Conservation (phyloP, 2,888 invertebrate species). For the Diarsia mendica region DNA sequence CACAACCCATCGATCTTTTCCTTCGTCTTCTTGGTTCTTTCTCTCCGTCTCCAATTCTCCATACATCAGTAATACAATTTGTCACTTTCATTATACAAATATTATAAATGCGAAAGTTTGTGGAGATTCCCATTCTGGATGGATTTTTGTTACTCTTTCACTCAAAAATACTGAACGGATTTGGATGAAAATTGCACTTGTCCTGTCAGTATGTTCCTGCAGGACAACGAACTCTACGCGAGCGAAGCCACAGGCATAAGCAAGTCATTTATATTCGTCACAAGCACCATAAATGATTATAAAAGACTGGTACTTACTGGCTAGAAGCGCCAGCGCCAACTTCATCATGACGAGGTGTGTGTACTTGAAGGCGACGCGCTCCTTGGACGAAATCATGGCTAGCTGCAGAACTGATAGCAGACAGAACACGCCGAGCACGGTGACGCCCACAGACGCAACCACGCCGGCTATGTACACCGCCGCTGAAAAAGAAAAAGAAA, state of each 20-base stretch:
- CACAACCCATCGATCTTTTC: background rate
- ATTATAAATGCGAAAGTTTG: too few species aligned
- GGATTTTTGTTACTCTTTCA: too few species aligned
- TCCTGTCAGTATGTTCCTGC: too few species aligned
- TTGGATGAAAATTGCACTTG: too few species aligned
- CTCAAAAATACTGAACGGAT: too few species aligned
- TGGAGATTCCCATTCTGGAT: too few species aligned
- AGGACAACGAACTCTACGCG: too few species aligned
- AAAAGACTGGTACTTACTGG: conserved; percentile 91
- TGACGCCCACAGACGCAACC: conserved; percentile 93
- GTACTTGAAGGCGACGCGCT: conserved; percentile 94
- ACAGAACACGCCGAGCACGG: conserved; percentile 94
- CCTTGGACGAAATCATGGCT: conserved; percentile 96
- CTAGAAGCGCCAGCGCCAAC: conserved; percentile 93
- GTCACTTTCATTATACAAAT: too few species aligned
- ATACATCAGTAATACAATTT: background rate
- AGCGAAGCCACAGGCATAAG: too few species aligned
- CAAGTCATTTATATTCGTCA: background rate
- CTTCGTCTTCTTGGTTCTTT: background rate
- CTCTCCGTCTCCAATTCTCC: background rate
- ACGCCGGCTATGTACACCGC: conserved; percentile 95
- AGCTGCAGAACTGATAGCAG: conserved; percentile 95
- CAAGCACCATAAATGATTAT: background rate
- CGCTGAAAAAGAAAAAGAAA: conserved; percentile 87
- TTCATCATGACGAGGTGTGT: conserved; percentile 94